Base-by-base conservation (phyloP, 1,140 invertebrate species). In the Andricus grossulariae region DNA sequence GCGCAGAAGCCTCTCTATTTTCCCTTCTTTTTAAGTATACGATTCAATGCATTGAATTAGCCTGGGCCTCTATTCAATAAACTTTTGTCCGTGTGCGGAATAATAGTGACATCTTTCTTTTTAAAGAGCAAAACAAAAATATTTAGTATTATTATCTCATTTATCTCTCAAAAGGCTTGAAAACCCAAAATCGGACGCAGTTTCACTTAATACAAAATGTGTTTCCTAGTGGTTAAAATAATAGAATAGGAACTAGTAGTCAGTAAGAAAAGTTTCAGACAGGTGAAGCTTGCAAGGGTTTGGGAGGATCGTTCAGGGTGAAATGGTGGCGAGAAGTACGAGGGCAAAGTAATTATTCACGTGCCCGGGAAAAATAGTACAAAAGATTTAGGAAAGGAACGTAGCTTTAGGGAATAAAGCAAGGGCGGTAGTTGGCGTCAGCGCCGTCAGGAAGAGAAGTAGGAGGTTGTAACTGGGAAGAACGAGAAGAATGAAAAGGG, bases 311-410 rank as follows among this genome's bases (percentile, higher is more conserved):
- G 60, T 66, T 66, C 60, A 6, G 12, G 32, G 25, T 66, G 39
- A 45, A 66, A 66, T 39, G 60, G 60, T 66, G 60, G 60, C 32
- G 60, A 39, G 49, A 18, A 39, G 74, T 25, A 45, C 21, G 39
- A 73, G 74, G 76, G 60, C 49, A 70, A 81, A 80, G 85, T 83
- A 87, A 88, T 88, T 88, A 88, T 88, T 87, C 83, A 84, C 75
- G 73, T 54, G 52, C 72, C 73, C 75, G 79, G 72, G 49, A 79
- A 81, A 82, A 78, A 84, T 76, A 78, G 75, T 74, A 76, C 66
- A 50, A 74, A 78, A 78, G 76, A 81, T 72, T 55, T 74, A 70
- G 54, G 72, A 79, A 82, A 85, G 72, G 80, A 55, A 82, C 57
- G 75, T 76, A 83, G 78, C 79, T 50, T 84, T 83, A 80, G 81